Evolutionary conservation across 53 echinoderm and acorn worm genomes (phyloP).

Genomic region (Echinometra lucunter): DNA sequence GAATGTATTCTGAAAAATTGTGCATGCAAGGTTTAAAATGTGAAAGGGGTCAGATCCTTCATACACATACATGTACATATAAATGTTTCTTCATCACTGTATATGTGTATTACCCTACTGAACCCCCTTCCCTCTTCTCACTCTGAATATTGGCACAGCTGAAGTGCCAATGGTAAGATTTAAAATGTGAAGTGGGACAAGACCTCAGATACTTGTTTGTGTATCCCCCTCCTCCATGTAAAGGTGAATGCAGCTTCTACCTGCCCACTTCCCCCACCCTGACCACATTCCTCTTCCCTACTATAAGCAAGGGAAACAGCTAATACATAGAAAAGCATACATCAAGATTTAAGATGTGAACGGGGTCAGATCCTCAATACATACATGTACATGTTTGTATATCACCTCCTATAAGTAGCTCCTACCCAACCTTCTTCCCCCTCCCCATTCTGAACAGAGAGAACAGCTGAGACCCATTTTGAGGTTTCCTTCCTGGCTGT

Average conservation of each 20-base stretch:
- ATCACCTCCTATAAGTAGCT: neutral
- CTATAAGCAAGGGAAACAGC: too few relatives aligned
- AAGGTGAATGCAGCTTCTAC: too few relatives aligned
- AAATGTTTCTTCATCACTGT: too few relatives aligned
- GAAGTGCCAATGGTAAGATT: neutral
- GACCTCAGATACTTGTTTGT: neutral
- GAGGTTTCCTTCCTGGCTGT: constrained; percentile 28
- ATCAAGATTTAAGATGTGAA: neutral
- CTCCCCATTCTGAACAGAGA: neutral
- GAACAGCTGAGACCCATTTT: constrained; percentile 24
- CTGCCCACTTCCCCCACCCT: too few relatives aligned
- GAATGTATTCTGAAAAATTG: too few relatives aligned
- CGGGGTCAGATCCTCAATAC: neutral
- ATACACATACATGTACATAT: too few relatives aligned
- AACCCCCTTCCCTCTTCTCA: neutral
- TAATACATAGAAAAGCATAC: too few relatives aligned
- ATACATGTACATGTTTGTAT: neutral
- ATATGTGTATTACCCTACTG: too few relatives aligned
- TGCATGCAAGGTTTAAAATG: too few relatives aligned
- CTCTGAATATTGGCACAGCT: neutral
- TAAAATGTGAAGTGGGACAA: neutral
- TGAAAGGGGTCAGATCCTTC: too few relatives aligned
- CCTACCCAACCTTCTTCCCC: neutral
- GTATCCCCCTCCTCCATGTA: neutral
- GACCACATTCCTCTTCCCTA: too few relatives aligned